A percentile compares a stretch with the other conserved stretches of the same genome.
Conservation (phyloP, 53 echinoderm and acorn worm genomes). For the Astropecten irregularis region DNA sequence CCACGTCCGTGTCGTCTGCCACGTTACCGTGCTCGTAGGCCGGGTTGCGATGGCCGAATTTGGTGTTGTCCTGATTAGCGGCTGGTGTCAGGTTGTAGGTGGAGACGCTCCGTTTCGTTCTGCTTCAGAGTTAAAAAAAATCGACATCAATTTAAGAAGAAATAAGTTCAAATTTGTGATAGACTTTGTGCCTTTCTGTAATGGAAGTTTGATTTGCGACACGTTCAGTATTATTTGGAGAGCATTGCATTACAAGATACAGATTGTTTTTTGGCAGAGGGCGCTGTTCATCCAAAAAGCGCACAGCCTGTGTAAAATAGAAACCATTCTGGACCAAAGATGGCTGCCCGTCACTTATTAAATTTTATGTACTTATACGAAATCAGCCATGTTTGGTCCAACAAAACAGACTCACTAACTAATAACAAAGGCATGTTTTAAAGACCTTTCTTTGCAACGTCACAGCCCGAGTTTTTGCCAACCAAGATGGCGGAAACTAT, state of each 20-base stretch:
- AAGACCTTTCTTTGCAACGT: too few species aligned
- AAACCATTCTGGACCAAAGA: too few species aligned
- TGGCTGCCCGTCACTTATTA: too few species aligned
- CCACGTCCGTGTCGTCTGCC: conserved; percentile 57
- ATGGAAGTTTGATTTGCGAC: not conserved
- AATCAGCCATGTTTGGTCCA: too few species aligned
- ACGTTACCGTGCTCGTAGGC: conserved; percentile 57
- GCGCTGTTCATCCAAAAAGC: not conserved
- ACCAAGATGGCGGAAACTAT: too few species aligned
- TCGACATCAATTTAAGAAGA: not conserved
- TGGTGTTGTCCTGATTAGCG: not conserved
- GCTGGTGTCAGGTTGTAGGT: conserved; percentile 26
- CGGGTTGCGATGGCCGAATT: conserved; percentile 36
- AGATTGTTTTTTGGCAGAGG: not conserved
- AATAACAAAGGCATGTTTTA: too few species aligned
- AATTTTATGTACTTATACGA: too few species aligned
- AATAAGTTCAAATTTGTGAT: not conserved
- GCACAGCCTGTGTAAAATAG: too few species aligned
- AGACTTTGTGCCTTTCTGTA: not conserved
- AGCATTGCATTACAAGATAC: not conserved
- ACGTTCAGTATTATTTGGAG: not conserved
- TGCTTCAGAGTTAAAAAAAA: not conserved
- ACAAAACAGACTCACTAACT: too few species aligned
- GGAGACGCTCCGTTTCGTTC: conserved; percentile 16
- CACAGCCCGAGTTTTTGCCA: too few species aligned